These are phyloP conservation scores for Centropyge bicolor DNA, from an alignment of 2,797 vertebrate species.

Conservation along the genomic window DNA sequence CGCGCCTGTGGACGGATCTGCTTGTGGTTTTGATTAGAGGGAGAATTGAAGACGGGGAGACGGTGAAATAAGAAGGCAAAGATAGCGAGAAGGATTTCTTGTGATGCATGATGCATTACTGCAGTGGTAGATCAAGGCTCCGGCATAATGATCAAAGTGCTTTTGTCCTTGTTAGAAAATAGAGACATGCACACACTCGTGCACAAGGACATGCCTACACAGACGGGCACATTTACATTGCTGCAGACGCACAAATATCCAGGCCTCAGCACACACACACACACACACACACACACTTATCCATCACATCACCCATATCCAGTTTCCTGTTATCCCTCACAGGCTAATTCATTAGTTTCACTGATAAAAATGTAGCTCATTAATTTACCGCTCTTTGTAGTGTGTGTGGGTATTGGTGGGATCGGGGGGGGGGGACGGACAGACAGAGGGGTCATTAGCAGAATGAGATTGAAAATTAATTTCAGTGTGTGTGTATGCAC, in stretches of 20 bases:
- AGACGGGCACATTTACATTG: constrained; percentile 7
- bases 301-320: constrained; percentile 60
- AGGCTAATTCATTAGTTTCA: constrained; percentile 75
- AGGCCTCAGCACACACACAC: constrained; percentile 10
- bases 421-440: neutral
- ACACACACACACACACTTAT: constrained; percentile 38
- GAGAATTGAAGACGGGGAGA: constrained; percentile 18
- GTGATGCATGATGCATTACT: constrained; percentile 55
- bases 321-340: constrained; percentile 66
- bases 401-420: constrained; percentile 28
- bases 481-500: constrained; percentile 26
- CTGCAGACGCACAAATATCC: constrained; percentile 13
- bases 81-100: constrained; percentile 26
- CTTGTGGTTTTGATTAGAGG: constrained; percentile 32
- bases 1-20: neutral
- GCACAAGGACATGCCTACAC: constrained; percentile 36
- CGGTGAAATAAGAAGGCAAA: constrained; percentile 15
- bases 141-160: constrained; percentile 70
- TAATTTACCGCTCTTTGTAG: constrained; percentile 65
- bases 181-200: constrained; percentile 24
- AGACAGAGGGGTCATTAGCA: constrained; percentile 41
- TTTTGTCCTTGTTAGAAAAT: constrained; percentile 73
- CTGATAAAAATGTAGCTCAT: constrained; percentile 74
- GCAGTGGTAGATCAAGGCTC: constrained; percentile 70
- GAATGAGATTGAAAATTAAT: constrained; percentile 65